Base-by-base conservation (phyloP, 53 echinoderm and acorn worm species). In the Stichopus horrens region DNA sequence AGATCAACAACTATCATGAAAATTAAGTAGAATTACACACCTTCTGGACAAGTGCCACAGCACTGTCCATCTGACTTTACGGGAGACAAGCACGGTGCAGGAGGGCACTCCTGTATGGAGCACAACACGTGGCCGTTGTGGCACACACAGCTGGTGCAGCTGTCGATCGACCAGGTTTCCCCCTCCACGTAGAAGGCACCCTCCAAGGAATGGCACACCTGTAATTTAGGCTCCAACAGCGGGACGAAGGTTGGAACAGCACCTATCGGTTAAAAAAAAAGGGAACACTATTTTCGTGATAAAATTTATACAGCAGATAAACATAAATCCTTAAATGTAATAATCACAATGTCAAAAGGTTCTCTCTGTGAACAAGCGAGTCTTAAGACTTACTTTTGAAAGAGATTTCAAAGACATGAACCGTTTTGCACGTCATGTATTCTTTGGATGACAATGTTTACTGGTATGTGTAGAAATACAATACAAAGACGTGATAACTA, bases 151-250 rank as follows among this genome's bases (percentile, higher is more conserved):
- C 86, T 88, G 58, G 98, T 97, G 83, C 98, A 97, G 63, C 78
- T 59, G 54, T 96, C 95, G 16, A 96, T 91, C 52, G 90, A 87
- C 98, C 98, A 97, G 0, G 94, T 96, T 83, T 97, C 98, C 73
- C 98, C 98, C 65, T 97, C 95, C 6, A 97, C 91, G 60, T 97
- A 97, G 78, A 96, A 97, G 59, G 94, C 88, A 9, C 98, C 98
- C 51, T 91, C 89, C 23, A 92, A 55, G 52, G 98, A 95, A 60
- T 95, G 95, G 86, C 98, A 97, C 13, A 97, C 94, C 74, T 94
- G 92, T 53, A 92, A 88, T 16, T 75, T 91, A 5, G 82, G 74
- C 7, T 88, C 78, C 5, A 76, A 60, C 9, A 68, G 76, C 19
- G 63, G 74, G 56, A 76, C 55, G 52, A 23, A 66, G 20, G 87